These are phyloP conservation scores for Serilophus lunatus DNA, from an alignment of 2,113 vertebrate species.

Conservation along the genomic window DNA sequence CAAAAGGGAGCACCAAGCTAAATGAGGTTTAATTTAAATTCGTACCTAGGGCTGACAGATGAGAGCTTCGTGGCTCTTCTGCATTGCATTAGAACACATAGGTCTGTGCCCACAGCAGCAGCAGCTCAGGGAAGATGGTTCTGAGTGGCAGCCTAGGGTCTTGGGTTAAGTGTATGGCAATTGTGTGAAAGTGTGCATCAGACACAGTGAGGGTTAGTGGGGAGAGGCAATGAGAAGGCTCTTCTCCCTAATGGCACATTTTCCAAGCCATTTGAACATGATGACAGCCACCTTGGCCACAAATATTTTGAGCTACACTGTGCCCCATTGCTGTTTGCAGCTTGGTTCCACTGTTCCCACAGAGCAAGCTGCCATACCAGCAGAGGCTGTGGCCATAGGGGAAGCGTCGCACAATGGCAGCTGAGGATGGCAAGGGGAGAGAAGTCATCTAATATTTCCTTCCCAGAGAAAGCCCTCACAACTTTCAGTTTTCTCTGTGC, in stretches of 20 bases:
- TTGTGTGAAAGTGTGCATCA: fast-evolving
- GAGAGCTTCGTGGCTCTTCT: conserved; percentile 22
- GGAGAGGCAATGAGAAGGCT: background rate
- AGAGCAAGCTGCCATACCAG: background rate
- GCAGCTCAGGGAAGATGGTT: background rate
- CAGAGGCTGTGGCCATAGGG: background rate
- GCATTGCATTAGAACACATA: background rate
- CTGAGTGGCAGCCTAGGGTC: background rate
- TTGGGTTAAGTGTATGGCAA: fast-evolving
- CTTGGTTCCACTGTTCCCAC: background rate
- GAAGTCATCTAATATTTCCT: background rate
- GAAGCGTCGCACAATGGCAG: background rate
- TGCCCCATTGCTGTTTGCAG: background rate
- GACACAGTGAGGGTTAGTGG: background rate
- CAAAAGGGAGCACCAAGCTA: conserved; percentile 64
- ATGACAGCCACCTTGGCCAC: background rate
- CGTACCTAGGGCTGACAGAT: conserved; percentile 35
- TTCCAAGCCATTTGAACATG: background rate
- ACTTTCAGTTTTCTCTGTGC: background rate
- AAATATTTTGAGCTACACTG: background rate
- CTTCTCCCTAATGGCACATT: background rate
- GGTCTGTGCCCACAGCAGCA: background rate
- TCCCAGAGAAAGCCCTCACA: background rate
- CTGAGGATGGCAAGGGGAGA: background rate
- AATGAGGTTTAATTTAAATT: conserved; percentile 74